These are phyloP conservation scores for Channa striata DNA, from an alignment of 2,797 vertebrate genomes.

Conservation along the genomic window DNA sequence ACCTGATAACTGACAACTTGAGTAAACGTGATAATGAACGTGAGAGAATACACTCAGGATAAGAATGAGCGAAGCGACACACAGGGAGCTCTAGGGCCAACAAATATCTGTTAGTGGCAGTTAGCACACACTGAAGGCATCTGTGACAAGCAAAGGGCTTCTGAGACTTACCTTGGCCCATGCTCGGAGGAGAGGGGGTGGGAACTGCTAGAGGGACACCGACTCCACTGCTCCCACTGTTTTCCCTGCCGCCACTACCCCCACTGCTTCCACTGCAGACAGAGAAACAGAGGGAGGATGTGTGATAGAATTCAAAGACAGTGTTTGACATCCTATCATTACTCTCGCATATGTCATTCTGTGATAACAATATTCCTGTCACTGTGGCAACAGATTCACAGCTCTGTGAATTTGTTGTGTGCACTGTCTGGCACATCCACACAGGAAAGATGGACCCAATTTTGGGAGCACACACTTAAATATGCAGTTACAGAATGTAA, in stretches of 20 bases:
- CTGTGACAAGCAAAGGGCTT: conserved; percentile 8
- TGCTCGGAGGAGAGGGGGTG: conserved; percentile 95
- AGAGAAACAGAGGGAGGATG: conserved; percentile 13
- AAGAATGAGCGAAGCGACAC: not conserved
- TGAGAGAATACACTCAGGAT: not conserved
- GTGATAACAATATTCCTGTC: conserved; percentile 21
- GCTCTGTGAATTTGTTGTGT: not conserved
- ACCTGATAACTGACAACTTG: not conserved
- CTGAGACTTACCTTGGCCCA: conserved; percentile 89
- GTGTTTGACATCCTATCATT: conserved; percentile 53
- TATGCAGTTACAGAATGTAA: conserved; percentile 18
- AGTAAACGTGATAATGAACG: not conserved
- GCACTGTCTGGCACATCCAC: not conserved
- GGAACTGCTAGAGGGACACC: conserved; percentile 97
- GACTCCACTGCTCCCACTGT: conserved; percentile 90
- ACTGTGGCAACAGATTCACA: conserved; percentile 39
- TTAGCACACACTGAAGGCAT: not conserved
- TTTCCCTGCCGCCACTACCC: conserved; percentile 96
- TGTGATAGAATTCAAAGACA: conserved; percentile 43
- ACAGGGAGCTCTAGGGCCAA: not conserved
- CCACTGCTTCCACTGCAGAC: conserved; percentile 93
- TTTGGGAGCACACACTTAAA: conserved; percentile 6
- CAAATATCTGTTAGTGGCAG: conserved; percentile 4
- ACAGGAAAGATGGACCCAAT: not conserved
- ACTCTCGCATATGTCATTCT: conserved; percentile 36